Base-by-base conservation (phyloP, 2,113 vertebrate genomes). In the Epinephelus lanceolatus region DNA sequence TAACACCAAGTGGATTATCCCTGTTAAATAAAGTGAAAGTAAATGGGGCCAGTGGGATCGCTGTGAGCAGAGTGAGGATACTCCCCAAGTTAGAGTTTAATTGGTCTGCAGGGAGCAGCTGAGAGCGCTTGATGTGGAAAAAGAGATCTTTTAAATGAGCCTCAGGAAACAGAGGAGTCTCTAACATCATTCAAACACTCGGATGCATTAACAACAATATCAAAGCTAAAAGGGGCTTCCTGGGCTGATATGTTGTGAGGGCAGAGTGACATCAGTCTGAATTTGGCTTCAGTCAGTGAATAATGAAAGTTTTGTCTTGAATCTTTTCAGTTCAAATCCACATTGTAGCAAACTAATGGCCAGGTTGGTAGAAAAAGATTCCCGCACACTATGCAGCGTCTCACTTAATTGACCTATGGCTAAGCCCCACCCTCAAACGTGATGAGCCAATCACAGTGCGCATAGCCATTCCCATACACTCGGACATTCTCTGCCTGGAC, bases 21-120 rank as follows among this genome's bases (percentile, higher is more conserved):
- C 19, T 5, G 71, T 66, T 79, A 62, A 76, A 80, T 49, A 71
- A 73, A 88, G 65, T 18, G 2, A 67, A 61, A 56, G 71, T 53
- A 67, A 82, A 84, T 17, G 27, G 62, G 71, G 52, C 89, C 63
- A 6, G 37, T 65, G 85, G 86, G 80, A 81, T 40, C 5, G 1
- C n/a, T 74, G 2, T 25, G 53, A 84, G 30, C 17, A 76, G 33
- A 62, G n/a, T 30, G 23, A 33, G 68, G 72, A 80, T 4, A 9
- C 51, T 45, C 60, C 47, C 61, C 3, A 51, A 72, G 52, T 80
- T 57, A 0, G 47, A 45, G 5, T 45, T 52, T 85, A 88, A 88
- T 86, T 90, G 80, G 59, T 79, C 84, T 8, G 0, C 30, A 0
- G 89, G 76, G 84, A 86, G 61, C 66, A 33, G 80, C 77, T 66